Evolutionary conservation across 2,113 vertebrate genomes (phyloP).

Genomic region (Anseranas semipalmata): DNA sequence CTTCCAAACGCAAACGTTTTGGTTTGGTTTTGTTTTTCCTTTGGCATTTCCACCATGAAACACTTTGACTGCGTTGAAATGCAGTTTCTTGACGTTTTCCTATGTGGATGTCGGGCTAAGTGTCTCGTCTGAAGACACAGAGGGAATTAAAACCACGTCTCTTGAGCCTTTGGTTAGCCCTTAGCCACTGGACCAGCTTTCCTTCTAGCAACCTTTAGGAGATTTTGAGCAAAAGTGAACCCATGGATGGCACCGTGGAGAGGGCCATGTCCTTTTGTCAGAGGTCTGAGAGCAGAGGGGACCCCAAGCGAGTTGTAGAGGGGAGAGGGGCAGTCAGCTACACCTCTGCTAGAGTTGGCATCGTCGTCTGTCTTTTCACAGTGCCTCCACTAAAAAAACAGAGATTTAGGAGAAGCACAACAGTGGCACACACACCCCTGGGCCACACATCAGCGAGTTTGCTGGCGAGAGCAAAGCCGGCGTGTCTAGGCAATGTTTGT

Average conservation of each 20-base stretch:
- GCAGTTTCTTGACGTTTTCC: conserved; percentile 40
- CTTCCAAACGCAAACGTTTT: not conserved
- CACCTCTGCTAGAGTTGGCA: not conserved
- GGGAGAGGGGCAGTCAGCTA: not conserved
- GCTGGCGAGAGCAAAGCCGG: not conserved
- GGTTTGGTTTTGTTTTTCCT: not conserved
- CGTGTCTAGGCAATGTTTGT: conserved; percentile 36
- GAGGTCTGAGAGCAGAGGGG: not conserved
- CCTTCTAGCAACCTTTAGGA: not conserved
- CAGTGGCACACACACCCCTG: not conserved
- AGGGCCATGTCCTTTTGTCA: not conserved
- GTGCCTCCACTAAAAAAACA: not conserved
- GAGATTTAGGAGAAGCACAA: conserved; percentile 15
- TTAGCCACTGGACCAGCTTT: not conserved
- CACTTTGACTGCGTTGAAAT: conserved; percentile 4
- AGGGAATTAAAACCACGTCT: conserved; percentile 14
- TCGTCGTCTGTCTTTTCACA: not conserved
- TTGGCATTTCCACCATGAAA: conserved; percentile 29
- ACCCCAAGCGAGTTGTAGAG: not conserved
- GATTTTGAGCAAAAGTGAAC: not conserved
- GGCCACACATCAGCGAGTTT: conserved; percentile 20
- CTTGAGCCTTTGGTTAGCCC: not conserved
- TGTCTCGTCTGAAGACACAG: conserved; percentile 37
- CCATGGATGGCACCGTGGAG: not conserved
- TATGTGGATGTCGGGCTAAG: not conserved